phyloP scores from a whole-genome alignment of 2,888 invertebrate species.

The Eucera pruinosa region DNA sequence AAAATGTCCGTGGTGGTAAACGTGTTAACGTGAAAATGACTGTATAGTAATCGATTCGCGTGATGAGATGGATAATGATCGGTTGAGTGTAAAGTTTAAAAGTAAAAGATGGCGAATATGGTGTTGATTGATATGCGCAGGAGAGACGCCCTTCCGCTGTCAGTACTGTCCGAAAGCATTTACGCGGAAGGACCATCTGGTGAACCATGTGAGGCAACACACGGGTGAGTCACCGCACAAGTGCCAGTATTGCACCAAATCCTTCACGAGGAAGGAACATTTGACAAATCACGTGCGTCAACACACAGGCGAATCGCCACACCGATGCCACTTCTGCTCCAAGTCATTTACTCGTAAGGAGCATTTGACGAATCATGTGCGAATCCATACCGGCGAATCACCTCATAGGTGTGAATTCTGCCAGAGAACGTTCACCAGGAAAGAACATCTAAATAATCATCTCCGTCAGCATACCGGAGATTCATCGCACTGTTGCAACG shows the following conservation, averaged over 20 bases:
- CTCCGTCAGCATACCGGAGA: slow-evolving; percentile 90
- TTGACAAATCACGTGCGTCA: slow-evolving; percentile 94
- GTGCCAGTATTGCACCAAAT: slow-evolving; percentile 91
- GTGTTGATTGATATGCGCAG: slow-evolving; percentile 73
- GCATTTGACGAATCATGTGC: slow-evolving; percentile 93
- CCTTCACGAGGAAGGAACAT: slow-evolving; percentile 92
- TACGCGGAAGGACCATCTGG: slow-evolving; percentile 93
- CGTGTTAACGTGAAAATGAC: too few species aligned
- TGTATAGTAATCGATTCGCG: slow-evolving; percentile 55
- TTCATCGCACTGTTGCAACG: slow-evolving; percentile 89
- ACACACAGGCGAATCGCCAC: slow-evolving; percentile 95
- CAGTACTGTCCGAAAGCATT: slow-evolving; percentile 94
- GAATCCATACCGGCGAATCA: slow-evolving; percentile 87
- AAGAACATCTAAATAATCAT: slow-evolving; percentile 90
- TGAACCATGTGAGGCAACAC: slow-evolving; percentile 90
- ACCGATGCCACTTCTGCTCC: slow-evolving; percentile 93
- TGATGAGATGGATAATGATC: not conserved
- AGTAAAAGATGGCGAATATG: slow-evolving; percentile 51
- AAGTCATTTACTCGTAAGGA: slow-evolving; percentile 95
- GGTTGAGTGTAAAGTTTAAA: slow-evolving; percentile 40
- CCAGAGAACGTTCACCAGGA: slow-evolving; percentile 89
- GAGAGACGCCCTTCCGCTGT: slow-evolving; percentile 91
- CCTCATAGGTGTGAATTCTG: slow-evolving; percentile 90
- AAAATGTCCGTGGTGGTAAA: too few species aligned
- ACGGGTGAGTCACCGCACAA: slow-evolving; percentile 92